These are phyloP conservation scores for Liopterus haemorrhoidalis DNA, from an alignment of 2,888 invertebrate species.

Conservation along the genomic window DNA sequence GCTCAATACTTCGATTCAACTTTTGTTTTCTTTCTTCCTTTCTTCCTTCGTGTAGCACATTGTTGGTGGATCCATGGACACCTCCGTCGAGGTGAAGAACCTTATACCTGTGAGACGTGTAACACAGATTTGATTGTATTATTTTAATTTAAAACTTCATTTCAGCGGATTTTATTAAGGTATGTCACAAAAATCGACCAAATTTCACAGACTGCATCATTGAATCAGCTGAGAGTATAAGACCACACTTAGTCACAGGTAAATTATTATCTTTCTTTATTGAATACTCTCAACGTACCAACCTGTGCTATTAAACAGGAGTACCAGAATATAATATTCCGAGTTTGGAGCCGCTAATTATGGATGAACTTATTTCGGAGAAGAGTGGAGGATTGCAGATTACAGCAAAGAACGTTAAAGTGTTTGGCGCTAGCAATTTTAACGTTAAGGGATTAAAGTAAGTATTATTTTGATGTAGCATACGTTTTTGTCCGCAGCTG, in stretches of 20 bases:
- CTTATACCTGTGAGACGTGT: too few relatives aligned
- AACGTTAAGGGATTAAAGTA: conserved; percentile 48
- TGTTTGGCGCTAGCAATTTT: conserved; percentile 51
- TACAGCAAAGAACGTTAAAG: conserved; percentile 45
- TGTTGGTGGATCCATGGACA: too few relatives aligned
- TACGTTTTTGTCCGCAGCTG: too few relatives aligned
- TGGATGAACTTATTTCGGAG: conserved; percentile 49
- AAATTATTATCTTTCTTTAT: conserved; percentile 12
- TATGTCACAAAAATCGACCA: conserved; percentile 50
- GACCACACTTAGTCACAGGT: conserved; percentile 48
- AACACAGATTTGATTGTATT: too few relatives aligned
- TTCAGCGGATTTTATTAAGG: conserved; percentile 53
- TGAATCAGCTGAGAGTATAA: conserved; percentile 46
- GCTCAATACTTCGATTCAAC: too few relatives aligned
- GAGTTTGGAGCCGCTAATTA: conserved; percentile 50
- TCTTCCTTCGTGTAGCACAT: background rate
- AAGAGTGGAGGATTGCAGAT: conserved; percentile 46
- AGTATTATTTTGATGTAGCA: conserved; percentile 31
- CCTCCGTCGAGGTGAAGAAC: too few relatives aligned
- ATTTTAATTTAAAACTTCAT: conserved; percentile 20
- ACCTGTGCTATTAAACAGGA: conserved; percentile 37
- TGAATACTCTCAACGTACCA: background rate
- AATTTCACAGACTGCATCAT: conserved; percentile 47
- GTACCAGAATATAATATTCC: conserved; percentile 54
- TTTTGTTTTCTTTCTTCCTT: background rate